phyloP scores from a whole-genome alignment of 1,140 invertebrate species.

The Caenorhabditis elegans region WBcel235 BX284605.5:7433501-7434000 shows the following conservation, averaged over 20 bases:
- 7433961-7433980: conserved; percentile 58
- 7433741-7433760: conserved; percentile 57
- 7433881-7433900: conserved; percentile 72
- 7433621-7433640: conserved; percentile 25
- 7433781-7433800: conserved; percentile 70
- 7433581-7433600: conserved; percentile 62
- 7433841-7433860: conserved; percentile 69
- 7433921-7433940: too few species aligned
- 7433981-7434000: conserved; percentile 62
- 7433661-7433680: conserved; percentile 18
- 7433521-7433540: conserved; percentile 79
- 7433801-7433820: conserved; percentile 73
- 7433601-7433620: too few species aligned
- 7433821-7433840: conserved; percentile 72
- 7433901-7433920: conserved; percentile 51
- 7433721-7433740: conserved; percentile 50
- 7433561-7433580: conserved; percentile 87
- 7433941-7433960: conserved; percentile 62
- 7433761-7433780: too few species aligned
- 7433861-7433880: conserved; percentile 74
- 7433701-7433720: conserved; percentile 37
- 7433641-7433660: not conserved
- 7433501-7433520: conserved; percentile 69
- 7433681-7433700: conserved; percentile 28
- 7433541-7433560: conserved; percentile 83